phyloP scores from a whole-genome alignment of 1,140 invertebrate species.

The Lepidostoma basale region DNA sequence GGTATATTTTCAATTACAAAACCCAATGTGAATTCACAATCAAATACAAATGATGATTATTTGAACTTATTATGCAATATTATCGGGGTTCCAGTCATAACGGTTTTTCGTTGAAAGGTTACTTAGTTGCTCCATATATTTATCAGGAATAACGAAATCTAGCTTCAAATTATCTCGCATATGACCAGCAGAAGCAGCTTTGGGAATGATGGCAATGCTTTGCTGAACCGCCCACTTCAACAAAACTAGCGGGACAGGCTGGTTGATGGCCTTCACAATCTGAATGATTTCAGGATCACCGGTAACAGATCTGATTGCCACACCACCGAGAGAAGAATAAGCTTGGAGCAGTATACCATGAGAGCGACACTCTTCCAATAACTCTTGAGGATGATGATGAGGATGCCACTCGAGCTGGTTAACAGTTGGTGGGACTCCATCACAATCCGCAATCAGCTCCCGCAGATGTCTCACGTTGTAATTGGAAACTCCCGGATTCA shows the following conservation, averaged over 20 bases:
- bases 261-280: slow-evolving; percentile 55
- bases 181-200: slow-evolving; percentile 58
- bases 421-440: slow-evolving; percentile 70
- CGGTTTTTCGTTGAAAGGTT: slow-evolving; percentile 53
- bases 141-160: slow-evolving; percentile 55
- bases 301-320: slow-evolving; percentile 36
- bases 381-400: slow-evolving; percentile 56
- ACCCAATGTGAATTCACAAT: too few relatives aligned
- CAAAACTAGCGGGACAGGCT: slow-evolving; percentile 62
- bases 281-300: slow-evolving; percentile 48
- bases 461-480: slow-evolving; percentile 75
- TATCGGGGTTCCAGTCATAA: slow-evolving; percentile 63
- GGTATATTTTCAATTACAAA: too few relatives aligned
- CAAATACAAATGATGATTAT: too few relatives aligned
- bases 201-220: slow-evolving; percentile 62
- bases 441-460: slow-evolving; percentile 67
- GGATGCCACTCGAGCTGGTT: slow-evolving; percentile 73
- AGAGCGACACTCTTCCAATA: slow-evolving; percentile 60
- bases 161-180: slow-evolving; percentile 59
- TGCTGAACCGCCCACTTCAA: slow-evolving; percentile 60
- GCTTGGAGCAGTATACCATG: slow-evolving; percentile 64
- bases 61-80: slow-evolving; percentile 42
- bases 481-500: slow-evolving; percentile 84
- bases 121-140: slow-evolving; percentile 55
- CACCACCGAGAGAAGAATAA: slow-evolving; percentile 67